phyloP scores from a whole-genome alignment of 2,797 vertebrate genomes.

The Melanotaenia boesemani region DNA sequence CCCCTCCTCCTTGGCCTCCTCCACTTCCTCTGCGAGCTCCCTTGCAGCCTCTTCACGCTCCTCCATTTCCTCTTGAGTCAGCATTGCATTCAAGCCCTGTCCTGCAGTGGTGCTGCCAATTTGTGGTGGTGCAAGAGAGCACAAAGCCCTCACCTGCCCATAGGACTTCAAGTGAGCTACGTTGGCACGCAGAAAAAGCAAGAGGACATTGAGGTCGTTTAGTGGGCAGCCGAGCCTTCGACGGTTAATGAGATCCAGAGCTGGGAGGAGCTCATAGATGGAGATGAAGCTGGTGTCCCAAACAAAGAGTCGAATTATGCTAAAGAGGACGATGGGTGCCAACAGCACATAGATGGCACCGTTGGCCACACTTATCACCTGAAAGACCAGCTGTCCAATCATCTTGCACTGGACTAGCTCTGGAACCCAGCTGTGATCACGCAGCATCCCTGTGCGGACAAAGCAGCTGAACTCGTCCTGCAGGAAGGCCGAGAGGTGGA shows the following conservation, averaged over 20 bases:
- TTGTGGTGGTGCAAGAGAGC: slow-evolving; percentile 84
- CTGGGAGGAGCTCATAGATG: slow-evolving; percentile 94
- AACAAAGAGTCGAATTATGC: slow-evolving; percentile 89
- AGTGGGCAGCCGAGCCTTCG: slow-evolving; percentile 92
- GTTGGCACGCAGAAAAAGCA: slow-evolving; percentile 93
- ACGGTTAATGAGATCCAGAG: slow-evolving; percentile 90
- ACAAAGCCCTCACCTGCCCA: slow-evolving; percentile 89
- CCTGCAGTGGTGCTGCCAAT: slow-evolving; percentile 56
- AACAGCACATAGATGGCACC: slow-evolving; percentile 88
- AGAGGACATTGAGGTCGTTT: slow-evolving; percentile 94
- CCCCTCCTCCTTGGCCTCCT: slow-evolving; percentile 84
- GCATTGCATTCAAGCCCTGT: slow-evolving; percentile 62
- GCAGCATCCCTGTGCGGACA: slow-evolving; percentile 88
- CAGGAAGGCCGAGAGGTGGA: slow-evolving; percentile 91
- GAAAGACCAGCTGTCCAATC: slow-evolving; percentile 91
- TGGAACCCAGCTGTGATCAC: slow-evolving; percentile 83
- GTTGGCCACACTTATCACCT: slow-evolving; percentile 90
- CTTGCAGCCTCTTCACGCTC: slow-evolving; percentile 79
- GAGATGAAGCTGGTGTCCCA: slow-evolving; percentile 96
- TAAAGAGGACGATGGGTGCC: slow-evolving; percentile 89
- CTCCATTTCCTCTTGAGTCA: slow-evolving; percentile 81
- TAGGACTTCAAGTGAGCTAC: slow-evolving; percentile 92
- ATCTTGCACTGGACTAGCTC: slow-evolving; percentile 91
- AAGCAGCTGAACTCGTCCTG: slow-evolving; percentile 97
- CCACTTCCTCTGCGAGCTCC: slow-evolving; percentile 82